Base-by-base conservation (phyloP, 2,113 vertebrate species). In the Pterocles orientalis region DNA sequence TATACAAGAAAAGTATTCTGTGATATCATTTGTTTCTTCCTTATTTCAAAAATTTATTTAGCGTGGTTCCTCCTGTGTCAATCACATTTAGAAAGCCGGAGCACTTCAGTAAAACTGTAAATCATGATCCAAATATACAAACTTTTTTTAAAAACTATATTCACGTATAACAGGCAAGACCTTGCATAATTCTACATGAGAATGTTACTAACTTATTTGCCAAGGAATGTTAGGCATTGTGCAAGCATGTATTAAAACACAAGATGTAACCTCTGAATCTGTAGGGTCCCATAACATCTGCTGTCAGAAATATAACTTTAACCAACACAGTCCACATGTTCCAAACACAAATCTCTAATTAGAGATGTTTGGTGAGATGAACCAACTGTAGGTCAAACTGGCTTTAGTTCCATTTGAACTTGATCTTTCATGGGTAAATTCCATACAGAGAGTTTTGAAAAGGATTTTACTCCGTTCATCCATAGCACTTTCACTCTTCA, bases 161-260 rank as follows among this genome's bases (percentile, higher is more conserved):
- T 92, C 12, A 5, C 16, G 66, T 70, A 16, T 51, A 88, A 29
- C 18, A 92, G 82, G 56, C 12, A 92, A 73, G 62, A 64, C 23
- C 21, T 93, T 96, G 51, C 64, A 48, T 86, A 96, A 96, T 73
- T 96, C 80, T 95, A 85, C 20, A 10, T 93, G 79, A 85, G 70
- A 86, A 93, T 88, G 60, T 81, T 85, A 47, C 81, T 79, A 51
- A 70, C 33, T 73, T 78, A 33, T 77, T 92, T 94, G 82, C 93
- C 71, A 93, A 95, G 64, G 90, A 91, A 87, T 91, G 62, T 61
- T 89, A 93, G 54, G 70, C 26, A 83, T 94, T 92, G 76, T 83
- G 47, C 54, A 92, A 94, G 68, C 33, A 81, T 47, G 62, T 72
- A 81, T 62, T 83, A 93, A 95, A 95, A 83, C 8, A 34, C 45